Percentiles rank a stretch among this genome's conserved stretches.
Evolutionary conservation across 2,113 vertebrate genomes (phyloP).

Genomic region (Gnathonemus echidnorhynchus): DNA sequence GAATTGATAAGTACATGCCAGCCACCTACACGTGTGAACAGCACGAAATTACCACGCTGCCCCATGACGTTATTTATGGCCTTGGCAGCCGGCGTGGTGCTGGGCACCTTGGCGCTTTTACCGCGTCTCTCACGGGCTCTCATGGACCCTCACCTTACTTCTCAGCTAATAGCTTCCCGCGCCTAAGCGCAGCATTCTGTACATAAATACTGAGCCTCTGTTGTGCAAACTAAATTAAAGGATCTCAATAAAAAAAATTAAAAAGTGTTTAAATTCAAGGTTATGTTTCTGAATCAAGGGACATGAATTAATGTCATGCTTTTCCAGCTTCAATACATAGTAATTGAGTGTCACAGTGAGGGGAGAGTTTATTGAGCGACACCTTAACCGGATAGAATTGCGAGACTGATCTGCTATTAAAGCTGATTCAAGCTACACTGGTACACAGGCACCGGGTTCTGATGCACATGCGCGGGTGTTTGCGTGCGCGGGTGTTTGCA

Average conservation of each 20-base stretch:
- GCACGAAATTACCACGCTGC: background rate
- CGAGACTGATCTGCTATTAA: background rate
- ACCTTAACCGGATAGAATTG: background rate
- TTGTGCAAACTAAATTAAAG: background rate
- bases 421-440: background rate
- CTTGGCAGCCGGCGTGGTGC: background rate
- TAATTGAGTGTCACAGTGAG: conserved; percentile 1
- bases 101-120: background rate
- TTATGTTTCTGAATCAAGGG: background rate
- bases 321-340: background rate
- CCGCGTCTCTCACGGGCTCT: background rate
- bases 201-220: background rate
- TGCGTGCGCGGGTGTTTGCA: background rate
- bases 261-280: conserved; percentile 4
- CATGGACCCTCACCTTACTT: background rate
- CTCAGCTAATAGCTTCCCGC: background rate
- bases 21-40: background rate
- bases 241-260: background rate
- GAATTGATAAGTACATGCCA: background rate
- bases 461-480: background rate
- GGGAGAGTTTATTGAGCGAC: background rate
- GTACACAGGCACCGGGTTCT: background rate
- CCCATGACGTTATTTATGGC: background rate
- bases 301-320: background rate
- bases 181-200: background rate